These are phyloP conservation scores for Egretta garzetta DNA, from an alignment of 2,113 vertebrate species.

Conservation along the genomic window DNA sequence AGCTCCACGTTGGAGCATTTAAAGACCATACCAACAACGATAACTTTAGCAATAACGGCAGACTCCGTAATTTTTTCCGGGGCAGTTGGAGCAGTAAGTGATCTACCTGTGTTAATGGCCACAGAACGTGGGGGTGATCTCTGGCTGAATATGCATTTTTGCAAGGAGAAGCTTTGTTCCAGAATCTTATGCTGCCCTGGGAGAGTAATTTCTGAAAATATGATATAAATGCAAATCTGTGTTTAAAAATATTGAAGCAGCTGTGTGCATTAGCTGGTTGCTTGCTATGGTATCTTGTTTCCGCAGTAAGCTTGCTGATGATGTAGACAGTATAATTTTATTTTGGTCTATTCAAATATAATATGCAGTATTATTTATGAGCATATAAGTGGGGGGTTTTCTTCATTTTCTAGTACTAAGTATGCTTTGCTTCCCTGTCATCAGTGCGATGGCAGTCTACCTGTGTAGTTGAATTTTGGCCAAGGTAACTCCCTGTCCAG, in stretches of 20 bases:
- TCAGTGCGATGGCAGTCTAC: background rate
- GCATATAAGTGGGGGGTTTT: background rate
- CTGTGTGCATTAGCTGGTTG: background rate
- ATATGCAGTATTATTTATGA: background rate
- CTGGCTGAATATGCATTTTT: background rate
- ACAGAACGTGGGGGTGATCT: background rate
- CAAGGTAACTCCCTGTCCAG: background rate
- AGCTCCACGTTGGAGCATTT: background rate
- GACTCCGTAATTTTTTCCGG: background rate
- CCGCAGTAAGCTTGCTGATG: background rate
- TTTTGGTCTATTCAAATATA: background rate
- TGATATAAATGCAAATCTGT: background rate
- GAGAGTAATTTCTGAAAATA: background rate
- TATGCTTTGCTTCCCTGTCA: background rate
- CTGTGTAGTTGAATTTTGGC: background rate
- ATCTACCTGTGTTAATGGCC: background rate
- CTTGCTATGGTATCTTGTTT: background rate
- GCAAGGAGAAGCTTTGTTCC: background rate
- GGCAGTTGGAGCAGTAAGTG: background rate
- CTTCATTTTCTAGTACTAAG: background rate
- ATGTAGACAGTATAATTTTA: background rate
- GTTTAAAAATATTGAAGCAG: background rate
- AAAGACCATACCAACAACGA: background rate
- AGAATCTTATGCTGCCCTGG: background rate
- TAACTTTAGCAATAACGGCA: background rate